Percentiles rank a stretch among this genome's conserved stretches.
These are phyloP conservation scores for Coracopsis vasa DNA, from an alignment of 2,113 vertebrate species.

Conservation along the genomic window DNA sequence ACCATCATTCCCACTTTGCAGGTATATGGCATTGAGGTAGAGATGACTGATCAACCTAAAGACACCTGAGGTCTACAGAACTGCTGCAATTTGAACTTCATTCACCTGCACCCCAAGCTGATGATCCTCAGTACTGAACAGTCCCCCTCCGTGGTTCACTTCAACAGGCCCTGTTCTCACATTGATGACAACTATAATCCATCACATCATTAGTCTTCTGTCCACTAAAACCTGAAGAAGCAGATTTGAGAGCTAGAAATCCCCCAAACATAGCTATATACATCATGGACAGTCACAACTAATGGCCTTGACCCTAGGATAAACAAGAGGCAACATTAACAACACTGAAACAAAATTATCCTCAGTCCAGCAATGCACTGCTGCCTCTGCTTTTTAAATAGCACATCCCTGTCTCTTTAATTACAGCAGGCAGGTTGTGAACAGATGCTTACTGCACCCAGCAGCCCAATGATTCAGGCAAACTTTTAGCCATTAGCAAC, in stretches of 20 bases:
- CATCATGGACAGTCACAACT: neutral
- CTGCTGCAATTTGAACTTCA: neutral
- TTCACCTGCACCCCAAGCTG: neutral
- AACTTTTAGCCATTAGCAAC: neutral
- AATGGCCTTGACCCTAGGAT: neutral
- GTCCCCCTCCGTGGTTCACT: rapidly evolving
- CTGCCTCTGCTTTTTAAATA: neutral
- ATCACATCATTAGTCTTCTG: neutral
- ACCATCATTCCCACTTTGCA: neutral
- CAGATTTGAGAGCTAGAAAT: neutral
- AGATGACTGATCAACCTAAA: neutral
- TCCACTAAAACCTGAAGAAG: neutral
- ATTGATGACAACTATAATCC: neutral
- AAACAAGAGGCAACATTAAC: neutral
- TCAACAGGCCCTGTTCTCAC: neutral
- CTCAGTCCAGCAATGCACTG: neutral
- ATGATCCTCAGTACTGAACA: neutral
- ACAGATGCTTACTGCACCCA: conserved; percentile 27
- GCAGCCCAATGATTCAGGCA: neutral
- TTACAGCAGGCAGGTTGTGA: conserved; percentile 2
- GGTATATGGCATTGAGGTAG: neutral
- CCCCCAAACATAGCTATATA: neutral
- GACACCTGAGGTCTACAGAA: neutral
- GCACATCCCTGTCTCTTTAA: neutral
- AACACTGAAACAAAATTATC: neutral